phyloP scores from a whole-genome alignment of 2,113 vertebrate species.

The Archilochus colubris region DNA sequence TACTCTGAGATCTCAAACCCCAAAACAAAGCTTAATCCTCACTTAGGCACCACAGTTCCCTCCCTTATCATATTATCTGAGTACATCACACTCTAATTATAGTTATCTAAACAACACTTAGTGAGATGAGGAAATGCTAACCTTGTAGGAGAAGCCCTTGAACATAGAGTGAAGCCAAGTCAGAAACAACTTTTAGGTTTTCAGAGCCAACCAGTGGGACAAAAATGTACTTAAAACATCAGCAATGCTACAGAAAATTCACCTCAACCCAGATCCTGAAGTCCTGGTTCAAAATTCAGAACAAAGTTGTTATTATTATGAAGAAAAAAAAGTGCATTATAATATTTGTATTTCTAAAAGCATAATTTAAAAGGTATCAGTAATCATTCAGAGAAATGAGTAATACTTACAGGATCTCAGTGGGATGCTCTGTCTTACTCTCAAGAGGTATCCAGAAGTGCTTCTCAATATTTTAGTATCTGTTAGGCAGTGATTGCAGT shows the following conservation, averaged over 20 bases:
- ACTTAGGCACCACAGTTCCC: not conserved
- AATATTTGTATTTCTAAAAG: conserved; percentile 53
- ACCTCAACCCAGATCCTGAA: not conserved
- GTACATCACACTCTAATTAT: conserved; percentile 56
- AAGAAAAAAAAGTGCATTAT: not conserved
- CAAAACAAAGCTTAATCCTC: conserved; percentile 49
- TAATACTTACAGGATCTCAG: conserved; percentile 4
- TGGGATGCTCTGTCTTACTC: conserved; percentile 11
- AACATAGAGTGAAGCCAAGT: not conserved
- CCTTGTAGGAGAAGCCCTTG: conserved; percentile 45
- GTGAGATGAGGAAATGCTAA: conserved; percentile 34
- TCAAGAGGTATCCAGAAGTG: conserved; percentile 55
- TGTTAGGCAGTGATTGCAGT: conserved; percentile 59
- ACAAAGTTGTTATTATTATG: not conserved
- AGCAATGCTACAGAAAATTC: conserved; percentile 20
- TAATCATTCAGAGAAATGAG: conserved; percentile 33
- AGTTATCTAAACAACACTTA: conserved; percentile 41
- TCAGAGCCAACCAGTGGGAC: not conserved
- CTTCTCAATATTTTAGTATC: conserved; percentile 64
- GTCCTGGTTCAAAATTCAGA: not conserved
- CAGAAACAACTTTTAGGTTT: not conserved
- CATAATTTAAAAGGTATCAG: not conserved
- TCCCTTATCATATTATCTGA: conserved; percentile 49
- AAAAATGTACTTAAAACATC: not conserved
- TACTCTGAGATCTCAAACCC: conserved; percentile 37